Percentiles rank a stretch among this genome's conserved stretches.
phyloP scores from a whole-genome alignment of 2,797 vertebrate species.

The Paguma larvata region DNA sequence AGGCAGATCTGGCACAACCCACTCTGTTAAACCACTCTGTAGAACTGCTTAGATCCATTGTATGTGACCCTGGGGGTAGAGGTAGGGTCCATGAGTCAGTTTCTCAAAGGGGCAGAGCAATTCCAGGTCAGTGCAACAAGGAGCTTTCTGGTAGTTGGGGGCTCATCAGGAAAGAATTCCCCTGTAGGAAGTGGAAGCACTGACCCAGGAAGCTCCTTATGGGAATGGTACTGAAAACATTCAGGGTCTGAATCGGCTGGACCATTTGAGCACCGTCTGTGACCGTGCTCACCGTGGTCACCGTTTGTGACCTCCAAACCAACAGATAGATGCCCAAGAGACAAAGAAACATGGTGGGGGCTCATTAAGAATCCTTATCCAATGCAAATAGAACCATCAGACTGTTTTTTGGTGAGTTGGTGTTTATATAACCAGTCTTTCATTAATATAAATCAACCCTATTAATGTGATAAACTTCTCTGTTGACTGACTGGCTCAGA shows the following conservation, averaged over 20 bases:
- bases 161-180: background rate
- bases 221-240: background rate
- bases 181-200: background rate
- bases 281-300: no score
- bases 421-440: background rate
- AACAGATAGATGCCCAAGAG: background rate
- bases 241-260: background rate
- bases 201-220: background rate
- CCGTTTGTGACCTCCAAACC: background rate
- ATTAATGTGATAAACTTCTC: background rate
- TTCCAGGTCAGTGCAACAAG: background rate
- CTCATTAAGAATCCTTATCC: background rate
- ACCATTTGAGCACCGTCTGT: background rate
- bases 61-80: background rate
- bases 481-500: background rate
- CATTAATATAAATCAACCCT: background rate
- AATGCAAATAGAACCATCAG: background rate
- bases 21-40: background rate
- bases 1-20: background rate
- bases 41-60: background rate
- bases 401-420: background rate
- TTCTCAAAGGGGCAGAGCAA: background rate
- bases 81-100: background rate
- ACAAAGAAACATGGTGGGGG: background rate
- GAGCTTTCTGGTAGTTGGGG: background rate